Conservation (phyloP, 2,113 vertebrate species). For the Gyps fulvus region DNA sequence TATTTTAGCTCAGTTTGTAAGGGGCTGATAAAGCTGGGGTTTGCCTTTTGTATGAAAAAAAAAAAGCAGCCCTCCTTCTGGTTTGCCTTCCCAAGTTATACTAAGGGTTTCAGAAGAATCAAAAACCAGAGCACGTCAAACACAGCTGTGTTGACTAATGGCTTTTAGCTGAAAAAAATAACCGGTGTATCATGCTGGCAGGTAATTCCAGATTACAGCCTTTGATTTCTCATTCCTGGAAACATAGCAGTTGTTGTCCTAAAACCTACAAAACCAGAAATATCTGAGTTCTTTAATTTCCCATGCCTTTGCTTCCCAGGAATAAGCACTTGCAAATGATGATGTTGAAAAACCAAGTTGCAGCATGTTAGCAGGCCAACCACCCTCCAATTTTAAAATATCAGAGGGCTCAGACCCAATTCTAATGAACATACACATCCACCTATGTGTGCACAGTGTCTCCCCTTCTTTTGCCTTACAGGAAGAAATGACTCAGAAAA, state of each 20-base stretch:
- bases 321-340: background rate
- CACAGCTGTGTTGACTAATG: background rate
- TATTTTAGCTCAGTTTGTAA: slow-evolving; percentile 28
- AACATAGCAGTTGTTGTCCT: background rate
- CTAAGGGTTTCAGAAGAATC: background rate
- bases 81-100: background rate
- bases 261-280: background rate
- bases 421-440: background rate
- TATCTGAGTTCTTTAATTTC: background rate
- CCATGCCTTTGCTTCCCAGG: background rate
- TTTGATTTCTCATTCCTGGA: slow-evolving; percentile 25
- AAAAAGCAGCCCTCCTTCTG: background rate
- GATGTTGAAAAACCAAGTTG: background rate
- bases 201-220: background rate
- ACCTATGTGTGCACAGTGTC: background rate
- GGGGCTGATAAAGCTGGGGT: background rate
- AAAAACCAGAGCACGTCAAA: background rate
- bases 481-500: background rate
- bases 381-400: background rate
- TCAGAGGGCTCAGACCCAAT: background rate
- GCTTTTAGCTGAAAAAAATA: background rate
- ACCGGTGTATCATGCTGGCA: background rate
- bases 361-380: background rate
- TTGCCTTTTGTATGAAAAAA: background rate
- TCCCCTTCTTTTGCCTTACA: background rate